Conservation (phyloP, 1,140 invertebrate genomes). For the Atta colombica region DNA sequence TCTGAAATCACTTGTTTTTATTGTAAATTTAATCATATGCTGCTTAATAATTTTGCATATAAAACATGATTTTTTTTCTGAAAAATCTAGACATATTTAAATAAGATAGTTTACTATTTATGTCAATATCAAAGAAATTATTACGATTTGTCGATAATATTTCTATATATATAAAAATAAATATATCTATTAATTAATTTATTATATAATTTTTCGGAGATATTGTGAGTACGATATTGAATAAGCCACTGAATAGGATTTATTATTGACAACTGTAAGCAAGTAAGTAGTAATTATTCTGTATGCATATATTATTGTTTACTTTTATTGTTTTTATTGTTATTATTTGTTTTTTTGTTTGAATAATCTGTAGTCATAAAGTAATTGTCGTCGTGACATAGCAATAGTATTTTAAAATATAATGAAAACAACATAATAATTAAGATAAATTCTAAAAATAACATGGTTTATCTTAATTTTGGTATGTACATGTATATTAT, state of each 20-base stretch:
- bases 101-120: background rate
- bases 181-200: slow-evolving; percentile 4
- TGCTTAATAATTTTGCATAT: background rate
- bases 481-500: background rate
- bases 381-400: background rate
- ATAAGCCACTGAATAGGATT: background rate
- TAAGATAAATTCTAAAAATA: background rate
- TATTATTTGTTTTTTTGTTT: background rate
- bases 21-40: background rate
- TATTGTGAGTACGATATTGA: background rate
- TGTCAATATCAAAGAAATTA: background rate
- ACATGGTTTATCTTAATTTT: background rate
- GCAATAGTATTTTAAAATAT: background rate
- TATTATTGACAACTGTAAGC: background rate
- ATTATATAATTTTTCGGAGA: background rate
- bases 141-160: background rate
- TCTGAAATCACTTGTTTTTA: background rate
- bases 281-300: background rate
- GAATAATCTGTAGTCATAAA: background rate
- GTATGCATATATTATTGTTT: background rate
- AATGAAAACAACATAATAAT: background rate
- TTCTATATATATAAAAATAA: background rate
- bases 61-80: background rate
- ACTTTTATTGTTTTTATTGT: background rate
- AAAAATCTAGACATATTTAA: background rate